Evolutionary conservation across 2,113 vertebrate genomes (phyloP).

Genomic region (Callionymus lyra): DNA sequence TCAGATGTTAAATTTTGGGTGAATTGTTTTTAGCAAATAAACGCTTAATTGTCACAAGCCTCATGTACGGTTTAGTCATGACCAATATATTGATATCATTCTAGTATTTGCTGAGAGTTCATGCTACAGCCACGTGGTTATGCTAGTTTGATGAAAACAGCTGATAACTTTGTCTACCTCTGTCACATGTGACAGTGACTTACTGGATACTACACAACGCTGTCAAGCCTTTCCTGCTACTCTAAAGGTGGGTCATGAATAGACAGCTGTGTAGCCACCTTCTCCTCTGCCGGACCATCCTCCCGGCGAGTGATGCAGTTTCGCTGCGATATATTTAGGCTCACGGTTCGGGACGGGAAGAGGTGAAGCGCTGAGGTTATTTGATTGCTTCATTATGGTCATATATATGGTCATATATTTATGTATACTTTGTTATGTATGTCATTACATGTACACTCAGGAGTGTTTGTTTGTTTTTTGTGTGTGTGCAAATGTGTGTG

Average conservation of each 20-base stretch:
- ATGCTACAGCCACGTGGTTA: too few relatives aligned
- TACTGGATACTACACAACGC: constrained; percentile 10
- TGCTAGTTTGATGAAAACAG: too few relatives aligned
- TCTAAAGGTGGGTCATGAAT: constrained; percentile 35
- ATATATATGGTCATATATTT: constrained; percentile 59
- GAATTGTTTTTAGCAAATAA: too few relatives aligned
- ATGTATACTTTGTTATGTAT: constrained; percentile 60
- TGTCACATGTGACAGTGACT: constrained; percentile 18
- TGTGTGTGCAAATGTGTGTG: constrained; percentile 13
- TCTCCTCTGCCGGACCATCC: constrained; percentile 12
- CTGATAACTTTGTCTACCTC: too few relatives aligned
- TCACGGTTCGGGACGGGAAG: constrained; percentile 55
- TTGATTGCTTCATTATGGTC: constrained; percentile 64
- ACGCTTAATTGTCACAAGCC: too few relatives aligned
- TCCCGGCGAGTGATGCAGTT: constrained; percentile 30
- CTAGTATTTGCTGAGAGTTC: too few relatives aligned
- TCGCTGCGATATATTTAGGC: constrained; percentile 44
- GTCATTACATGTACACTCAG: constrained; percentile 57
- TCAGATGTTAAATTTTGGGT: too few relatives aligned
- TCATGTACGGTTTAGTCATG: too few relatives aligned
- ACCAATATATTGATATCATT: too few relatives aligned
- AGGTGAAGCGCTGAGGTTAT: constrained; percentile 60
- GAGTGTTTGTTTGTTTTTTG: constrained; percentile 62
- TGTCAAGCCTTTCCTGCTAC: constrained; percentile 27
- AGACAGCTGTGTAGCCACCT: constrained; percentile 23